Evolutionary conservation across 2,113 vertebrate genomes (phyloP).

Genomic region (Macaca mulatta): DNA sequence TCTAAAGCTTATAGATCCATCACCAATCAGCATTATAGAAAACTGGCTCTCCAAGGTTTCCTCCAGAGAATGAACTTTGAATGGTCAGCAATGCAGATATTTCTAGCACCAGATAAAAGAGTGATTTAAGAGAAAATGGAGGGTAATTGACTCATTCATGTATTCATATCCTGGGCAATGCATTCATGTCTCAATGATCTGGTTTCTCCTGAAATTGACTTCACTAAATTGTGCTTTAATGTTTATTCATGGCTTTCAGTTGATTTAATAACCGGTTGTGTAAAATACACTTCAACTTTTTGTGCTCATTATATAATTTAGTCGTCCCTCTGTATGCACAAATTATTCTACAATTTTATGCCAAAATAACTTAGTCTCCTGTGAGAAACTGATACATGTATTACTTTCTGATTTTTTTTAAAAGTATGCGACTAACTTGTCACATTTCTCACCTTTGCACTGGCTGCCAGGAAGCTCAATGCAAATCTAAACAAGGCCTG

Average conservation of each 20-base stretch:
- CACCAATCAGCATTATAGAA: background rate
- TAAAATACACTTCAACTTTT: constrained; percentile 23
- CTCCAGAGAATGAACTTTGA: background rate
- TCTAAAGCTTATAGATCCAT: background rate
- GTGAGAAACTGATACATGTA: background rate
- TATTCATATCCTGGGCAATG: background rate
- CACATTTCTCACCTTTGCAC: background rate
- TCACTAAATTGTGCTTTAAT: constrained; percentile 22
- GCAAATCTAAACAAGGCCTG: background rate
- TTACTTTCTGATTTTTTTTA: background rate
- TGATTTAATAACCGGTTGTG: background rate
- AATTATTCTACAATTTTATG: constrained; percentile 5
- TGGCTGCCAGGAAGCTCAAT: constrained; percentile 7
- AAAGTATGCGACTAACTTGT: background rate
- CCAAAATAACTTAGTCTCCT: constrained; percentile 12
- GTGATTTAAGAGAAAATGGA: background rate
- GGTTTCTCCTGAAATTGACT: background rate
- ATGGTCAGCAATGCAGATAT: background rate
- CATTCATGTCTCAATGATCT: background rate
- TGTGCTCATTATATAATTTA: constrained; percentile 10
- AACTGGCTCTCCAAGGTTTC: background rate
- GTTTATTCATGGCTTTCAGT: background rate
- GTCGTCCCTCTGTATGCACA: background rate
- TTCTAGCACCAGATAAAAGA: background rate
- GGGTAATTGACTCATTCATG: background rate